Percentiles rank a stretch among this genome's conserved stretches.
phyloP scores from a whole-genome alignment of 1,140 invertebrate species.

The Nixonia krombeini region DNA sequence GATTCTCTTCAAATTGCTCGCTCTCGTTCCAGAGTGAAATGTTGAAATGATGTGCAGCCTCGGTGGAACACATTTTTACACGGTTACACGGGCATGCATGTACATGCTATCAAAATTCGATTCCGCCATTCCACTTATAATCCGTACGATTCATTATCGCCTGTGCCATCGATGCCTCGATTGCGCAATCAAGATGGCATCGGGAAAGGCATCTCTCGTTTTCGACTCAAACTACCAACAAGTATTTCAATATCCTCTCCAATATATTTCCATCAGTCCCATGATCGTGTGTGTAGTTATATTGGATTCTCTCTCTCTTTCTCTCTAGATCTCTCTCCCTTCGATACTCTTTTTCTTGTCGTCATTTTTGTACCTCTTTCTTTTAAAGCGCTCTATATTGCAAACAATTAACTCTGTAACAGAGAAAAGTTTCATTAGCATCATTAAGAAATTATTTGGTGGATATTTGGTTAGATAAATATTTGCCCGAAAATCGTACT shows the following conservation, averaged over 20 bases:
- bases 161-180: slow-evolving; percentile 62
- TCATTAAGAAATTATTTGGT: no score
- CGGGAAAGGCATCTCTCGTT: slow-evolving; percentile 69
- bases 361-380: slow-evolving; percentile 45
- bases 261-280: slow-evolving; percentile 69
- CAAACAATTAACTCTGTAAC: slow-evolving; percentile 5
- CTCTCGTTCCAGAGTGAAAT: no score
- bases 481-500: no score
- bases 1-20: no score
- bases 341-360: slow-evolving; percentile 30
- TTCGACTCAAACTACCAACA: slow-evolving; percentile 71
- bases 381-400: slow-evolving; percentile 9
- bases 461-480: no score
- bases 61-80: no score
- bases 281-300: slow-evolving; percentile 70
- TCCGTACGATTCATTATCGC: slow-evolving; percentile 64
- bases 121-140: slow-evolving; percentile 55
- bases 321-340: slow-evolving; percentile 35
- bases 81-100: slow-evolving; percentile 7
- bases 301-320: slow-evolving; percentile 64
- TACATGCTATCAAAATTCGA: slow-evolving; percentile 45
- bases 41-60: no score
- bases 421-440: no score
- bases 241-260: slow-evolving; percentile 71
- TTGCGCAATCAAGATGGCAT: slow-evolving; percentile 71